Conservation (phyloP, 2,113 vertebrate genomes). For the Plestiodon gilberti region DNA sequence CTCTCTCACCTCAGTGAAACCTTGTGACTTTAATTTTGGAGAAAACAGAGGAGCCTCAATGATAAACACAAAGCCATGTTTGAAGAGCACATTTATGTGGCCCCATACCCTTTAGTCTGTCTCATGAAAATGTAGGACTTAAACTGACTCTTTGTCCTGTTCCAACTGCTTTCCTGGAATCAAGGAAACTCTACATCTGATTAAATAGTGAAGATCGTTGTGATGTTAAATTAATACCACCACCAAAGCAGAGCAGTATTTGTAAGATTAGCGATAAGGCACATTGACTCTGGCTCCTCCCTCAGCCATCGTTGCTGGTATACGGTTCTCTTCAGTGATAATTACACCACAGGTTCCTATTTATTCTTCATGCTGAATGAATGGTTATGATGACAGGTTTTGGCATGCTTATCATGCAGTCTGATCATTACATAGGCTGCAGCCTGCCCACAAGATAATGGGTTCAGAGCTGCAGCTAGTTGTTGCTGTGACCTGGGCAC, state of each 20-base stretch:
- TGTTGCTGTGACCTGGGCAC: neutral
- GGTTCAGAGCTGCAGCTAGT: neutral
- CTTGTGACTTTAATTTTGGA: neutral
- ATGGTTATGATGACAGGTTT: constrained; percentile 30
- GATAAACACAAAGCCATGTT: neutral
- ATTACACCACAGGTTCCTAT: constrained; percentile 23
- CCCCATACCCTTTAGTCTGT: neutral
- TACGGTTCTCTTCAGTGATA: constrained; percentile 41
- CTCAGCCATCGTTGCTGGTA: constrained; percentile 1
- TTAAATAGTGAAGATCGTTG: neutral
- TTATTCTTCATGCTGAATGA: neutral
- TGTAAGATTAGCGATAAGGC: constrained; percentile 18
- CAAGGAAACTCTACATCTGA: neutral
- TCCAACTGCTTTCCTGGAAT: neutral
- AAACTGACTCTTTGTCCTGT: neutral
- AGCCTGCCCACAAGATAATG: constrained; percentile 35
- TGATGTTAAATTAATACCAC: neutral
- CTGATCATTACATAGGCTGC: constrained; percentile 42
- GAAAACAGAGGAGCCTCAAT: neutral
- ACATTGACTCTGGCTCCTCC: constrained; percentile 13
- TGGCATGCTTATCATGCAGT: constrained; percentile 20
- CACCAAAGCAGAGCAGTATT: neutral
- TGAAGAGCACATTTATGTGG: neutral
- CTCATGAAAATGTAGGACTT: neutral
- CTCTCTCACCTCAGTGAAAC: neutral